Percentiles rank a stretch among this genome's conserved stretches.
These are phyloP conservation scores for Choristoneura fumiferana DNA, from an alignment of 1,140 invertebrate species.

Conservation along the genomic window DNA sequence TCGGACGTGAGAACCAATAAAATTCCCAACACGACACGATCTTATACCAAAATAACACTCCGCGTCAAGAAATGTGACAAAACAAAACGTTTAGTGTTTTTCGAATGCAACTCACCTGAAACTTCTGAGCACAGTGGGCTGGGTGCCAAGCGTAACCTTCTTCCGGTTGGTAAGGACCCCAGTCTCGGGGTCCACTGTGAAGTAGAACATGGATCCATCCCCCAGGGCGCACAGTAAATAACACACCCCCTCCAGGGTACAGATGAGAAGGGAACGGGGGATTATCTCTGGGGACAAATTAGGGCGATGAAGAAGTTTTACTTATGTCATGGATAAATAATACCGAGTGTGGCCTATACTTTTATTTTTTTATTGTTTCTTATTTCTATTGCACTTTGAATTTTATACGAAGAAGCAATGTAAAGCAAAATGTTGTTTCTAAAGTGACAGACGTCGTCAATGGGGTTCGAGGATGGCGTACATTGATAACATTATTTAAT, in stretches of 20 bases:
- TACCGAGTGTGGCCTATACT: too few species aligned
- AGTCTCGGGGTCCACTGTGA: constrained; percentile 86
- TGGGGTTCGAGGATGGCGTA: too few species aligned
- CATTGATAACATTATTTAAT: too few species aligned
- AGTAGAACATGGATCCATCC: constrained; percentile 99
- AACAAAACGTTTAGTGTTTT: constrained; percentile 19
- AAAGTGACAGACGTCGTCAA: too few species aligned
- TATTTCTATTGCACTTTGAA: too few species aligned
- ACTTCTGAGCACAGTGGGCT: constrained; percentile 95
- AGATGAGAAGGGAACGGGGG: constrained; percentile 91
- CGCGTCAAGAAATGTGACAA: too few species aligned
- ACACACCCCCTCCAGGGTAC: constrained; percentile 80
- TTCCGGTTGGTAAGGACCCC: constrained; percentile 90
- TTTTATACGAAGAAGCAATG: too few species aligned
- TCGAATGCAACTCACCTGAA: constrained; percentile 79
- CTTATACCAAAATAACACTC: too few species aligned
- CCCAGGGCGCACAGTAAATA: constrained; percentile 96
- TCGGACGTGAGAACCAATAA: too few species aligned
- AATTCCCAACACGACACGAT: too few species aligned
- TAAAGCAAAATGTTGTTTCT: too few species aligned
- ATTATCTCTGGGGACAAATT: constrained; percentile 89
- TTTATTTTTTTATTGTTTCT: too few species aligned
- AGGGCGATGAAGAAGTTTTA: constrained; percentile 20
- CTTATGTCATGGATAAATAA: not conserved
- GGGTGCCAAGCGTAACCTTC: constrained; percentile 96